Base-by-base conservation (phyloP, 2,797 vertebrate genomes). In the Manis crassicaudata region DNA sequence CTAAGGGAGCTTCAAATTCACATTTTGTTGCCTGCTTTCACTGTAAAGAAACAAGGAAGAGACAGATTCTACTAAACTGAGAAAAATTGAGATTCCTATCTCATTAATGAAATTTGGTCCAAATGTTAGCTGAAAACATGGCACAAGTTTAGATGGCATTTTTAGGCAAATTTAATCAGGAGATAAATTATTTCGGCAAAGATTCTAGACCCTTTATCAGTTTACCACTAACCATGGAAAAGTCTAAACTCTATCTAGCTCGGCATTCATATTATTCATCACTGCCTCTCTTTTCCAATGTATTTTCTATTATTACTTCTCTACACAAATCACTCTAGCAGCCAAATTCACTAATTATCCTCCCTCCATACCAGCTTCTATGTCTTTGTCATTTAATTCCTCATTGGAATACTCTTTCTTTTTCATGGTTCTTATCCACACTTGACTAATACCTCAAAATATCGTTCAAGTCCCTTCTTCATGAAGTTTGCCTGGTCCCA, bases 21-120 rank as follows among this genome's bases (percentile, higher is more conserved):
- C 17, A 70, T 92, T 73, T 89, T 88, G 7, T 95, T 32, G 35
- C 50, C 35, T 90, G 32, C 9, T 94, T 92, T 92, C n/a, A 65
- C 11, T 80, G 0, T 58, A 52, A 80, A 92, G 84, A 89, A n/a
- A 46, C 43, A 2, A 63, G 29, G 23, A 32, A 83, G 29, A n/a
- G 3, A 75, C 21, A 75, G 12, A 65, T 90, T 84, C 21, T 88
- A 60, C 18, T 54, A 27, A 86, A n/a, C 7, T 32, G 46, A 88
- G 43, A 68, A 63, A 96, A 95, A 40, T 8, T 16, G 27, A 88
- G 65, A 83, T 70, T 63, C 40, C 73, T 62, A 46, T 23, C 25
- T 58, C 75, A 77, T 77, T 72, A 65, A 60, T 79, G 68, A 92
- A 17, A 95, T 79, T 86, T 82, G 5, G 6, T 25, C 0, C 23